Base-by-base conservation (phyloP, 2,113 vertebrate species). In the Anoura caudifer region DNA sequence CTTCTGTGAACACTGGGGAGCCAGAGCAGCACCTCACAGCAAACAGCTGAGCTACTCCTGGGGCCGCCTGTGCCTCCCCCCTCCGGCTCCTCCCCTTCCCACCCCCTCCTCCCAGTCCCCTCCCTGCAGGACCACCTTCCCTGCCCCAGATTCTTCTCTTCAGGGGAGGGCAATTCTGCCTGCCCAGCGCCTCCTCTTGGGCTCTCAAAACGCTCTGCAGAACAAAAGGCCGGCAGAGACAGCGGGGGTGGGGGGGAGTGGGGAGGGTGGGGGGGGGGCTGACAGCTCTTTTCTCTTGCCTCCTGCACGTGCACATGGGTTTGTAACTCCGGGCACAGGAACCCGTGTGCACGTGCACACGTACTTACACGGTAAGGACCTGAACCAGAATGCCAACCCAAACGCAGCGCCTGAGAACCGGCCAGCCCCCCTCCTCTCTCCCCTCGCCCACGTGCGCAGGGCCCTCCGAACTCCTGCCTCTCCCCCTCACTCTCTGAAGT, bases 21-120 rank as follows among this genome's bases (percentile, higher is more conserved):
- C 19, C 67, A 33, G 12, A 24, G 0, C 6, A 16, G 61, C 12
- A 4, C 26, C 50, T 59, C 72, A 79, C 4, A 54, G 43, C 76
- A 63, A 33, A 63, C 14, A 11, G 41, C 43, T 84, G 36, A 22
- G 9, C 47, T 24, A 33, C 13, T 56, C 81, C n/a, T 52, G 0
- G 0, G 31, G 20, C 65, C 0, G 0, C 26, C n/a, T 24, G 33
- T 26, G 15, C 79, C 28, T 61, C 45, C 38, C 43, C n/a, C 4
- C 3, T 43, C 47, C 15, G 1, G 36, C 67, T 56, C 14, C 43
- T 7, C 38, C 24, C 33, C 33, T 16, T 33, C 45, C 36, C 0
- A 1, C 2, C 2, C 24, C 20, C 19, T 14, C 24, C n/a, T 11
- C n/a, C 28, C 9, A 11, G 12, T n/a, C 17, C 19, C 47, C 31